Conservation (phyloP, 30 jellyfish, hydroid and myxozoan species). For the Aurelia aurita region DNA sequence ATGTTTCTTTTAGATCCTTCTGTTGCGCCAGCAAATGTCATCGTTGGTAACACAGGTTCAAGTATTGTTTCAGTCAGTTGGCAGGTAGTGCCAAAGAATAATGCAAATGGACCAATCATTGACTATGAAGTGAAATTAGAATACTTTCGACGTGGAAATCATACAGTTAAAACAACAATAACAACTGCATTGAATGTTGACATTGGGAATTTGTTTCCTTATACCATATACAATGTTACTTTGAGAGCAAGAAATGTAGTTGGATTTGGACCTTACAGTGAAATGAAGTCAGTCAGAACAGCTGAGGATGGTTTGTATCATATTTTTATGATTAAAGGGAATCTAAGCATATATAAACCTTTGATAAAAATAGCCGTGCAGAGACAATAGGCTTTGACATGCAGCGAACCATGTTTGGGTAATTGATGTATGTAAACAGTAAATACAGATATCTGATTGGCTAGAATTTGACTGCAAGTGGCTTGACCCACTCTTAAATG, state of each 20-base stretch:
- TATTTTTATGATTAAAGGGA: too few relatives aligned
- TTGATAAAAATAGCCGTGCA: too few relatives aligned
- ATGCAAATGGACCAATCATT: slow-evolving; percentile 46
- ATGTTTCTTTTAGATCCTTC: slow-evolving; percentile 41
- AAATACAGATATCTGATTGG: too few relatives aligned
- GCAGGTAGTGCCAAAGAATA: slow-evolving; percentile 10
- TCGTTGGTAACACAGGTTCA: slow-evolving; percentile 9
- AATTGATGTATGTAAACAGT: too few relatives aligned
- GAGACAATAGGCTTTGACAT: too few relatives aligned
- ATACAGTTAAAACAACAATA: background rate
- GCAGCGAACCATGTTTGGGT: too few relatives aligned
- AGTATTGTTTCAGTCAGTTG: slow-evolving; percentile 19
- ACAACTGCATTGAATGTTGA: background rate
- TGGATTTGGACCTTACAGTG: slow-evolving; percentile 62
- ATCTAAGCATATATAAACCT: too few relatives aligned
- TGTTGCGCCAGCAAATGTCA: slow-evolving; percentile 30
- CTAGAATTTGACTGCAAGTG: too few relatives aligned
- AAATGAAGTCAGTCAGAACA: background rate
- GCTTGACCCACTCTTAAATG: too few relatives aligned
- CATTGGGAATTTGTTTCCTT: slow-evolving; percentile 17
- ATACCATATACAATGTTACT: slow-evolving; percentile 28
- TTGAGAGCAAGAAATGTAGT: slow-evolving; percentile 59
- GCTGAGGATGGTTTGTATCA: slow-evolving; percentile 53
- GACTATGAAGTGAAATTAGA: slow-evolving; percentile 7
- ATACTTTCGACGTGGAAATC: background rate